Base-by-base conservation (phyloP, 2,797 vertebrate genomes). In the Poecilia velifera region DNA sequence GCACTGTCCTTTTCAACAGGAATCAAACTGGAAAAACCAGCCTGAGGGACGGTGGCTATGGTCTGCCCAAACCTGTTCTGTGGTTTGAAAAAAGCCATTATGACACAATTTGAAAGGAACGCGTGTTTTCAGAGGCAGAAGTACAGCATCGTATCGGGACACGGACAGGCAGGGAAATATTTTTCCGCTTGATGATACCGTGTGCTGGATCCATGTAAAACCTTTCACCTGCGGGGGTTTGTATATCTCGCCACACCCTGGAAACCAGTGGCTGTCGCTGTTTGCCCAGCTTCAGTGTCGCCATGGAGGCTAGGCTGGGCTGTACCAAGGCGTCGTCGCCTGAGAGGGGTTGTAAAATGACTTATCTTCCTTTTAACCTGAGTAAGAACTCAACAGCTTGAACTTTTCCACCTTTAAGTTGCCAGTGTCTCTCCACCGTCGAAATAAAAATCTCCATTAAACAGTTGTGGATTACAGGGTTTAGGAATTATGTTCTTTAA, bases 181-280 rank as follows among this genome's bases (percentile, higher is more conserved):
- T 41, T 70, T 43, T 70, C 68, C 3, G 7, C 41, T 3, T 73
- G 71, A 78, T 74, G 39, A 72, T 41, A 51, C 41, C 14, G 51
- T 45, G 55, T 3, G 4, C 31, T 66, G 46, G 46, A 76, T 77
- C 53, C 39, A 12, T 53, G n/a, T 46, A 36, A 80, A 82, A 62
- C 41, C 78, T 47, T 80, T 76, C 78, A 93, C 86, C 84, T 90
- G 82, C 76, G 39, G 80, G 76, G 73, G 85, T 87, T 79, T 71
- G 62, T 76, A 71, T 68, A 62, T 62, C 55, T 71, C 70, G 87
- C 94, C 86, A 87, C 94, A 47, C 95, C 96, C 90, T 90, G 73
- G 76, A 83, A 87, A 90, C 93, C 92, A 92, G 93, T 94, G 93
- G 84, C 74, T 93, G 72, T 85, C 89, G 75, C 88, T 90, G 82